Evolutionary conservation across 2,113 vertebrate species (phyloP), one percentile per base, ranked within the genome.

Genomic region (Atlantisia rogersi): DNA sequence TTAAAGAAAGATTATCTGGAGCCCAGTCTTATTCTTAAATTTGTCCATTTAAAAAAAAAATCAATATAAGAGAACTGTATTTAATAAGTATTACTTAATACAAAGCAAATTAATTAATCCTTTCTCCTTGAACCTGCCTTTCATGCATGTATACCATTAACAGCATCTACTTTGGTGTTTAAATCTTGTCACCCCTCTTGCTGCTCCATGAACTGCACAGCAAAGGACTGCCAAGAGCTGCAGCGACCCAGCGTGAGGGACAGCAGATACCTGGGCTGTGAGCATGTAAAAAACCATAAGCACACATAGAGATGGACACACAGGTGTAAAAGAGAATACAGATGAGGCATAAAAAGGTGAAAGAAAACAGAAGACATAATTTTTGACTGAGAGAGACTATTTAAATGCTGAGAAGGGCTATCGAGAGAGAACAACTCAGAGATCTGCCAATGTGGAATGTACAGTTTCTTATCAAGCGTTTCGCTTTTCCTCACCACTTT

Each of bases 41-140:
- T 63, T 48, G 20, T 25, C 63, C 31, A 46, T 90, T 86, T 76
- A 53, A 88, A 90, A 48, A 86, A 86, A 90, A 48, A 82, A 86
- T 52, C 55, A 74, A 35, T 42, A 5, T 12, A 60, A 56, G 12
- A 65, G 19, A 32, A 65, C 2, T 28, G 70, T 65, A 88, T 70
- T 65, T 58, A 91, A 32, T 26, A 25, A 31, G 1, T 9, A 64
- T 46, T 53, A 90, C 7, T 81, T 75, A 80, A 88, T 25, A 52
- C 35, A 86, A 80, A 80, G 56, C 59, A 95, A 95, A 82, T 7
- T 59, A 90, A 29, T 60, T 39, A 82, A 83, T 82, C n/a, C 19
- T 82, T 90, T 73, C 2, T 2, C 82, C 82, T 65, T 52, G 35
- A 64, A 44, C 10, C 6, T 31, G 32, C 21, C 13, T 82, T 86